A percentile compares a stretch with the other conserved stretches of the same genome.
phyloP scores from a whole-genome alignment of 2,113 vertebrate genomes.

The Protomyctophum bolini region DNA sequence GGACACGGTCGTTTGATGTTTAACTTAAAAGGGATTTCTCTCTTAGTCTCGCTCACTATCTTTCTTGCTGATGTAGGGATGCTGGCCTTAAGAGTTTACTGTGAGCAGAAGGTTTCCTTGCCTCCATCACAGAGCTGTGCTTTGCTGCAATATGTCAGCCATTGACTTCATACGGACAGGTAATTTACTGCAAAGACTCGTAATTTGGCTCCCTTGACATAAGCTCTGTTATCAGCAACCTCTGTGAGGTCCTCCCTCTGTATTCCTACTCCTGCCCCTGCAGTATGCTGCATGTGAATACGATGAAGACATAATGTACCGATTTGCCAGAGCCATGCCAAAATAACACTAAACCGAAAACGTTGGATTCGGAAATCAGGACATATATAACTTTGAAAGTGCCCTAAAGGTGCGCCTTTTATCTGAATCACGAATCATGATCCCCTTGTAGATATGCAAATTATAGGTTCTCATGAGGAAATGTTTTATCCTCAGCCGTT shows the following conservation, averaged over 20 bases:
- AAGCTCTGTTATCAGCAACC: not conserved
- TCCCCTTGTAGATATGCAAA: not conserved
- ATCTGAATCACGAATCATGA: not conserved
- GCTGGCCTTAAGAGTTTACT: constrained; percentile 8
- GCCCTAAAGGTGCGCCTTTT: not conserved
- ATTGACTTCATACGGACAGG: constrained; percentile 9
- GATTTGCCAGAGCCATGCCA: no score
- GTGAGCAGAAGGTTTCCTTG: constrained; percentile 16
- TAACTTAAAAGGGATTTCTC: constrained; percentile 55
- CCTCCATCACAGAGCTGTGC: not conserved
- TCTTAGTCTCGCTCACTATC: constrained; percentile 1
- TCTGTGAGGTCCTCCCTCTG: not conserved
- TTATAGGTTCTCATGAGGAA: constrained; percentile 7
- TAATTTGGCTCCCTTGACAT: not conserved
- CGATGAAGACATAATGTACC: no score
- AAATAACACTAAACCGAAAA: no score
- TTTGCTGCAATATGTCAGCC: constrained; percentile 14
- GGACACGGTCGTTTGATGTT: constrained; percentile 55
- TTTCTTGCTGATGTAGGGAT: constrained; percentile 22
- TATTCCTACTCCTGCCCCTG: not conserved
- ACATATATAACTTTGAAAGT: no score
- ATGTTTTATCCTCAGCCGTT: not conserved
- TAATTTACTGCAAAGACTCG: constrained; percentile 14
- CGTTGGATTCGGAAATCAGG: no score
- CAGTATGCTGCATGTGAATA: no score